Evolutionary conservation across 2,113 vertebrate species (phyloP).

Genomic region (Clarias magur): DNA sequence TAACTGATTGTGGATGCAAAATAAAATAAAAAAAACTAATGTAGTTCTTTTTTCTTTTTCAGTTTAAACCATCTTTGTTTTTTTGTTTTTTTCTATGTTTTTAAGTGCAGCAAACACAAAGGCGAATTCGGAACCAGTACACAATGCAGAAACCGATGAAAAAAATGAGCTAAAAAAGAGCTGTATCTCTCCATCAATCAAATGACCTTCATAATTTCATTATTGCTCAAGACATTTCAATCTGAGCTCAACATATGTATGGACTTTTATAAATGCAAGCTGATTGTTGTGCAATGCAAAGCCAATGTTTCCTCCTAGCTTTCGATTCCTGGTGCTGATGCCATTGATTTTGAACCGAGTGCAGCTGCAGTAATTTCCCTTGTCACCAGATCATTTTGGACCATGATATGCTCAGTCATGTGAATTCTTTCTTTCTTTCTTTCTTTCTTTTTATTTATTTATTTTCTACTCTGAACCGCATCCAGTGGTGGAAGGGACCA

Average conservation of each 20-base stretch:
- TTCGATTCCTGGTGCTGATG: neutral
- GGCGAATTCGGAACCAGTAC: neutral
- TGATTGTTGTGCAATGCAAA: conserved; percentile 5
- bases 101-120: neutral
- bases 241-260: too few species aligned
- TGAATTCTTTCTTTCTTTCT: neutral
- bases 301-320: neutral
- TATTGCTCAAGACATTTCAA: too few species aligned
- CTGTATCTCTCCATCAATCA: too few species aligned
- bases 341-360: neutral
- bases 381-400: neutral
- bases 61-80: neutral
- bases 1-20: neutral
- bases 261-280: neutral
- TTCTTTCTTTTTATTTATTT: neutral
- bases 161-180: neutral
- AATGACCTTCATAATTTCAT: too few species aligned
- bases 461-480: neutral
- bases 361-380: neutral
- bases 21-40: neutral
- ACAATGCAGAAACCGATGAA: neutral
- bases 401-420: neutral
- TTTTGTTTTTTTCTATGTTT: neutral
- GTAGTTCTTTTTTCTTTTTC: neutral
- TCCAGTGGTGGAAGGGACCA: neutral